Conservation (phyloP, 2,888 invertebrate species). For the Lycocerus yunnanus region DNA sequence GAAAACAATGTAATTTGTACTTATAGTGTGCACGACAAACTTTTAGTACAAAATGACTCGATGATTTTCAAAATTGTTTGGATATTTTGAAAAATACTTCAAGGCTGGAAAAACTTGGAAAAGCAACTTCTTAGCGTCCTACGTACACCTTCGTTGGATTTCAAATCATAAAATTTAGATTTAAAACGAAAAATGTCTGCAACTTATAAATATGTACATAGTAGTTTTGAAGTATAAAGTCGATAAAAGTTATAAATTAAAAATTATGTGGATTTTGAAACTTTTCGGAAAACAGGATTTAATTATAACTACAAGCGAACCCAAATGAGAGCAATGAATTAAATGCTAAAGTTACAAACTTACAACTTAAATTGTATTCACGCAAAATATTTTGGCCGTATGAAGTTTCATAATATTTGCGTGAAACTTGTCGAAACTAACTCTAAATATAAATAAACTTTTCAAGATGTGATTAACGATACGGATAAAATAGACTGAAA, state of each 20-base stretch:
- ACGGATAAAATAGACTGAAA: neutral
- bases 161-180: neutral
- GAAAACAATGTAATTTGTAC: too few species aligned
- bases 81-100: too few species aligned
- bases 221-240: neutral
- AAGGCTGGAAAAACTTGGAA: neutral
- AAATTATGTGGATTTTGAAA: neutral
- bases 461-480: neutral
- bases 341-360: neutral
- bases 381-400: slow-evolving; percentile 24
- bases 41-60: too few species aligned
- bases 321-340: neutral
- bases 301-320: neutral
- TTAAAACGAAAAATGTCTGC: neutral
- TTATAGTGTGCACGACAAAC: too few species aligned
- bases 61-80: too few species aligned
- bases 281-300: neutral
- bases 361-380: slow-evolving; percentile 1
- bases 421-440: slow-evolving; percentile 2
- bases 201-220: neutral
- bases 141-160: neutral
- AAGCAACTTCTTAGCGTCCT: neutral
- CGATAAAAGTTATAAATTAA: neutral
- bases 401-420: slow-evolving; percentile 22
- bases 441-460: neutral